phyloP scores from a whole-genome alignment of 2,797 vertebrate genomes.

The Chloroceryle amazona region DNA sequence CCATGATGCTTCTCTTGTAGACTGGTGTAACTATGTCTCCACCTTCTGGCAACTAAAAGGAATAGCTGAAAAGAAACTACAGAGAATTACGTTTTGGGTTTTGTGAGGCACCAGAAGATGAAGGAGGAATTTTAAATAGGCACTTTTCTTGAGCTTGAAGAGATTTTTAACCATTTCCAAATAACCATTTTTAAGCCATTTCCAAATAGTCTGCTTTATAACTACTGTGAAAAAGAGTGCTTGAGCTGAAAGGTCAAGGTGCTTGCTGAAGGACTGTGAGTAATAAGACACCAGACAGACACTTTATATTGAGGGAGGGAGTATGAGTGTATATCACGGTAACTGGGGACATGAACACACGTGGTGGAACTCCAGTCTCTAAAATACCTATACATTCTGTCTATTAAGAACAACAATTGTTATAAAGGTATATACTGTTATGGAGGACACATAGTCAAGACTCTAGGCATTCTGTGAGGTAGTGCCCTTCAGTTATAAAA shows the following conservation, averaged over 20 bases:
- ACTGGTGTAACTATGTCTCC: conserved; percentile 55
- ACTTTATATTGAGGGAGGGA: neutral
- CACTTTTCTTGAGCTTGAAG: neutral
- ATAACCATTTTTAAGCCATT: too few relatives aligned
- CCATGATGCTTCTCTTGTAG: neutral
- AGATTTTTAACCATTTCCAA: neutral
- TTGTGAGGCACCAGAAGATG: neutral
- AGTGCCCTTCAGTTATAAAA: neutral
- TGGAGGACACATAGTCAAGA: rapidly evolving
- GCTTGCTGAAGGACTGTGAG: neutral
- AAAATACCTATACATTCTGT: neutral
- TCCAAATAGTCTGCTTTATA: neutral
- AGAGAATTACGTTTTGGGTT: neutral
- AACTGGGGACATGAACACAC: neutral
- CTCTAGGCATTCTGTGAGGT: neutral
- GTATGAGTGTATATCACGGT: neutral
- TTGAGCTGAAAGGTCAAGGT: neutral
- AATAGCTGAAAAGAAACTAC: conserved; percentile 23
- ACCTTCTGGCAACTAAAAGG: conserved; percentile 38
- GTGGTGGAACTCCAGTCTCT: neutral
- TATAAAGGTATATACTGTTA: neutral
- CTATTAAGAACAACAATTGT: neutral
- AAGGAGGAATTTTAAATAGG: conserved; percentile 6
- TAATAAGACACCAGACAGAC: neutral
- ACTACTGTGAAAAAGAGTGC: neutral